These are phyloP conservation scores for Podarcis muralis DNA, from an alignment of 2,113 vertebrate species.

Conservation along the genomic window DNA sequence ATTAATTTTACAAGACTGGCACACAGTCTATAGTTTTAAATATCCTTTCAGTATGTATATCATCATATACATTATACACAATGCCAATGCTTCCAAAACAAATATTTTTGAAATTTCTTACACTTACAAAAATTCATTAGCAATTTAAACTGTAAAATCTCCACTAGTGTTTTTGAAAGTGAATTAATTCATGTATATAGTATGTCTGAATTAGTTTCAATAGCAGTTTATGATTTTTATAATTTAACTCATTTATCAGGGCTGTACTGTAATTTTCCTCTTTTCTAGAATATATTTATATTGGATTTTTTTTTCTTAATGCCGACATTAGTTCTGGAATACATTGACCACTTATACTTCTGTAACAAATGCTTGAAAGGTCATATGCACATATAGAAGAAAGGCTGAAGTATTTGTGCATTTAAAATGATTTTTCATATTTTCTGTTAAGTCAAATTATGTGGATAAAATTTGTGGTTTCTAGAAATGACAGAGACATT, in stretches of 20 bases:
- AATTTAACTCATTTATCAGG: conserved; percentile 32
- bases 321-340: background rate
- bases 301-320: conserved; percentile 31
- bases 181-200: conserved; percentile 4
- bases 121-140: background rate
- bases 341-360: background rate
- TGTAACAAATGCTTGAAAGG: conserved; percentile 8
- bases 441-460: conserved; percentile 25
- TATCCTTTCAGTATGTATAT: background rate
- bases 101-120: background rate
- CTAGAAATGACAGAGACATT: conserved; percentile 39
- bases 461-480: conserved; percentile 33
- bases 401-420: conserved; percentile 5
- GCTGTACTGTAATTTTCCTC: conserved; percentile 16
- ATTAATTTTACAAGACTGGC: background rate
- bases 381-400: conserved; percentile 27
- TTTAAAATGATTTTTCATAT: conserved; percentile 45
- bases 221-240: conserved; percentile 29
- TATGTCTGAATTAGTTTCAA: conserved; percentile 2
- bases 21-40: background rate
- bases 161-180: background rate
- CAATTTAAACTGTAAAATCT: background rate
- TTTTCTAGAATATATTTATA: conserved; percentile 51
- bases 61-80: background rate
- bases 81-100: background rate